Percentiles rank a stretch among this genome's conserved stretches.
phyloP scores from a whole-genome alignment of 2,113 vertebrate species.

The Xyrauchen texanus region DNA sequence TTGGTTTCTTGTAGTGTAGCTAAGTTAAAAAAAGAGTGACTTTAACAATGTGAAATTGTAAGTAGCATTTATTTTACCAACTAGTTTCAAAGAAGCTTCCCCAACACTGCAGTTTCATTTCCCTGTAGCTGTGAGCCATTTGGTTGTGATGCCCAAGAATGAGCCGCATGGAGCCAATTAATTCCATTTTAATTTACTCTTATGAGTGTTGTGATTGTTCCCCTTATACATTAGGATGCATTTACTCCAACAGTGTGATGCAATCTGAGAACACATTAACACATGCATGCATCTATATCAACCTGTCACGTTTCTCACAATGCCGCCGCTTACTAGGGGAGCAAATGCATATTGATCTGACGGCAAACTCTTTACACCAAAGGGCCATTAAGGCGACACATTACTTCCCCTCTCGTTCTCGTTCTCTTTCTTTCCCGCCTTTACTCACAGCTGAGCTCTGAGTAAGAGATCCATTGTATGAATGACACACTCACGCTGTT shows the following conservation, averaged over 20 bases:
- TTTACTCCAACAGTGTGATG: slow-evolving; percentile 25
- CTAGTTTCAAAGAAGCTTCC: no score
- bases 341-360: slow-evolving; percentile 43
- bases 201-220: slow-evolving; percentile 6
- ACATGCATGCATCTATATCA: neutral
- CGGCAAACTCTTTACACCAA: slow-evolving; percentile 48
- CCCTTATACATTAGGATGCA: slow-evolving; percentile 21
- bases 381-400: slow-evolving; percentile 42
- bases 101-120: slow-evolving; percentile 18
- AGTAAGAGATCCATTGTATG: slow-evolving; percentile 34
- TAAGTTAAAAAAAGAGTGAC: no score
- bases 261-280: slow-evolving; percentile 25
- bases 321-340: neutral
- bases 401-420: slow-evolving; percentile 14
- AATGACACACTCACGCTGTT: slow-evolving; percentile 45
- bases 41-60: no score
- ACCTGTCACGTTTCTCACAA: slow-evolving; percentile 26
- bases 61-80: no score
- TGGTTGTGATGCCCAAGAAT: neutral
- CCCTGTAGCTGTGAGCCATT: slow-evolving; percentile 23
- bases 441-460: slow-evolving; percentile 37
- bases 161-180: slow-evolving; percentile 19
- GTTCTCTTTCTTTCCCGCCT: slow-evolving; percentile 25
- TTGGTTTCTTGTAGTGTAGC: no score
- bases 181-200: slow-evolving; percentile 40